These are phyloP conservation scores for Rapana venosa DNA, from an alignment of 2,888 invertebrate genomes.

Conservation along the genomic window DNA sequence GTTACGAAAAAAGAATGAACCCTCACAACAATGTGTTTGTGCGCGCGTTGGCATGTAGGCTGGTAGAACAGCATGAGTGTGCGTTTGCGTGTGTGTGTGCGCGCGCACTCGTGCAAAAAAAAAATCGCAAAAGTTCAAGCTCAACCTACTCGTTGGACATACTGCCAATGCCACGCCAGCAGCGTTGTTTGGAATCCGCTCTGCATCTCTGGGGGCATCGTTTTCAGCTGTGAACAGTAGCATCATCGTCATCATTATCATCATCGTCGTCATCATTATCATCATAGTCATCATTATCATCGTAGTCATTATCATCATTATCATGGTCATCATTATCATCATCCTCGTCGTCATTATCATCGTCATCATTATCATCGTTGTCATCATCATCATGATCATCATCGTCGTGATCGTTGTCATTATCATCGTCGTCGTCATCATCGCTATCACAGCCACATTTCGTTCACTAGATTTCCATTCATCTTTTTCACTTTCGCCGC, in stretches of 20 bases:
- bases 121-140: neutral
- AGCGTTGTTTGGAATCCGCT: constrained; percentile 64
- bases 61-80: too few relatives aligned
- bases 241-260: neutral
- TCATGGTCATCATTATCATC: neutral
- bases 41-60: too few relatives aligned
- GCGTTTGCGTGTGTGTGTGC: too few relatives aligned
- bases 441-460: neutral
- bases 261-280: neutral
- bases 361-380: neutral
- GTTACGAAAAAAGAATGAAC: too few relatives aligned
- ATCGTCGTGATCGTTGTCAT: neutral
- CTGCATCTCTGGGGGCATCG: constrained; percentile 61
- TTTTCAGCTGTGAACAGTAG: constrained; percentile 51
- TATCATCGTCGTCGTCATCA: neutral
- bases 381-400: neutral
- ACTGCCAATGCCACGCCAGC: constrained; percentile 60
- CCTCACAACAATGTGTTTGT: too few relatives aligned
- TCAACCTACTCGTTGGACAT: constrained; percentile 60
- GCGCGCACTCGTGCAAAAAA: too few relatives aligned
- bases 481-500: neutral
- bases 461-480: neutral
- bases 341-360: neutral
- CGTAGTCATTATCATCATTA: neutral
- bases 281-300: neutral